Percentiles rank a stretch among this genome's conserved stretches.
phyloP scores from a whole-genome alignment of 1,140 invertebrate genomes.

The Telenomus remus region DNA sequence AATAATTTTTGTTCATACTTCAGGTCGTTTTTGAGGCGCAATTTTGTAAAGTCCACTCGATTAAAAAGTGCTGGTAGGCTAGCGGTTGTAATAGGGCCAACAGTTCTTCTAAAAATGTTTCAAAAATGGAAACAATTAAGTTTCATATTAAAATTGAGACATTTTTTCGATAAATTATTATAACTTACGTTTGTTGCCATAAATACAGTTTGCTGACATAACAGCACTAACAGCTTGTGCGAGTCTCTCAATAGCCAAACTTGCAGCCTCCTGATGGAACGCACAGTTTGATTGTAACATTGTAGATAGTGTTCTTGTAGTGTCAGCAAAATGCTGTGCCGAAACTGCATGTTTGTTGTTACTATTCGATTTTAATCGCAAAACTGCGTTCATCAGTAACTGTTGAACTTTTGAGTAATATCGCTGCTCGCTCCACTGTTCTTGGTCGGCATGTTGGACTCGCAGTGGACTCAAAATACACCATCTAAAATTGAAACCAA shows the following conservation, averaged over 20 bases:
- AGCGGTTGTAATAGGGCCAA: conserved; percentile 70
- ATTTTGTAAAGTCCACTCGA: conserved; percentile 73
- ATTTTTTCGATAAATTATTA: too few relatives aligned
- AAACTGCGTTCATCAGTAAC: conserved; percentile 72
- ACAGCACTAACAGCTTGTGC: conserved; percentile 86
- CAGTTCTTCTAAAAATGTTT: conserved; percentile 72
- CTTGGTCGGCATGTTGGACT: conserved; percentile 22
- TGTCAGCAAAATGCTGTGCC: conserved; percentile 71
- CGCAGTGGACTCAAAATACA: conserved; percentile 70
- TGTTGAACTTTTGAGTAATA: conserved; percentile 73
- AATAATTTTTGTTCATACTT: background rate
- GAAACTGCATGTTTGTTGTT: conserved; percentile 73
- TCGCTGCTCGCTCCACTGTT: conserved; percentile 59
- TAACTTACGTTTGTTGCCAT: conserved; percentile 82
- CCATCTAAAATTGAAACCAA: conserved; percentile 62
- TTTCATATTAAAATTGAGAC: too few relatives aligned
- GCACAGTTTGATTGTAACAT: conserved; percentile 58
- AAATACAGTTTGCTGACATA: conserved; percentile 83
- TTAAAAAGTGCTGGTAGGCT: conserved; percentile 70
- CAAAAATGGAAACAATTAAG: conserved; percentile 20
- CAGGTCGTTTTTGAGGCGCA: conserved; percentile 68
- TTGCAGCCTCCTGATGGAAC: conserved; percentile 45
- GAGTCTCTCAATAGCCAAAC: conserved; percentile 80
- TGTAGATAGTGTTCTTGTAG: conserved; percentile 60
- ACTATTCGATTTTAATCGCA: conserved; percentile 66